These are phyloP conservation scores for Haliclystus octoradiatus DNA, from an alignment of 30 jellyfish, hydroid and myxozoan genomes.

Conservation along the genomic window DNA sequence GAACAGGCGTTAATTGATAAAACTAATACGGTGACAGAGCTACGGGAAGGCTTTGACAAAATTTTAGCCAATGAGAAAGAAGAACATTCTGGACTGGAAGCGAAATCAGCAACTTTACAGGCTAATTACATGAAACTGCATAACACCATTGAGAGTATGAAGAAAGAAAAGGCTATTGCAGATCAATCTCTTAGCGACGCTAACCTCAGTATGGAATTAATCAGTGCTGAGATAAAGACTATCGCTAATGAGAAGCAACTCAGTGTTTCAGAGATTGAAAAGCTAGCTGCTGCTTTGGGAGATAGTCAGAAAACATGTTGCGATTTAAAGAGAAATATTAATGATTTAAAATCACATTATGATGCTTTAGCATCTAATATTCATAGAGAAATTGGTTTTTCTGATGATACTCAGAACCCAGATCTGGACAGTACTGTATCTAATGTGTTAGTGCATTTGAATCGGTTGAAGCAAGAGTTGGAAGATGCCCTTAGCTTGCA, in stretches of 20 bases:
- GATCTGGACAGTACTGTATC: background rate
- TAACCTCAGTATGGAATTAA: background rate
- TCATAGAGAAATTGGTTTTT: too few species aligned
- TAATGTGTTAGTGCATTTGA: background rate
- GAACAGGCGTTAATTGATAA: conserved; percentile 37
- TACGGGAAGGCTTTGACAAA: conserved; percentile 60
- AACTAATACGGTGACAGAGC: conserved; percentile 46
- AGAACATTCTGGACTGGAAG: conserved; percentile 2
- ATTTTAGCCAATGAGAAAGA: conserved; percentile 47
- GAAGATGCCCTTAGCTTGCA: background rate
- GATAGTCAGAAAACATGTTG: too few species aligned
- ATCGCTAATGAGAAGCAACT: background rate
- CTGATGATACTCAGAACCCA: too few species aligned
- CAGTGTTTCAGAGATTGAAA: too few species aligned
- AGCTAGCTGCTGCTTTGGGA: too few species aligned
- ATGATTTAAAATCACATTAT: too few species aligned
- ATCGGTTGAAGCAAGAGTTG: background rate
- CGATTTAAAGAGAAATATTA: too few species aligned
- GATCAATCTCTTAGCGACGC: background rate
- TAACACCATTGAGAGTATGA: background rate
- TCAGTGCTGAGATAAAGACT: background rate
- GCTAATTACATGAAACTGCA: conserved; percentile 5
- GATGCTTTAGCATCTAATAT: too few species aligned
- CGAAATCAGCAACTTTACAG: conserved; percentile 8
- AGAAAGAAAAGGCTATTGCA: background rate